Percentiles rank a stretch among this genome's conserved stretches.
These are phyloP conservation scores for Patella pellucida DNA, from an alignment of 2,888 invertebrate genomes.

Conservation along the genomic window DNA sequence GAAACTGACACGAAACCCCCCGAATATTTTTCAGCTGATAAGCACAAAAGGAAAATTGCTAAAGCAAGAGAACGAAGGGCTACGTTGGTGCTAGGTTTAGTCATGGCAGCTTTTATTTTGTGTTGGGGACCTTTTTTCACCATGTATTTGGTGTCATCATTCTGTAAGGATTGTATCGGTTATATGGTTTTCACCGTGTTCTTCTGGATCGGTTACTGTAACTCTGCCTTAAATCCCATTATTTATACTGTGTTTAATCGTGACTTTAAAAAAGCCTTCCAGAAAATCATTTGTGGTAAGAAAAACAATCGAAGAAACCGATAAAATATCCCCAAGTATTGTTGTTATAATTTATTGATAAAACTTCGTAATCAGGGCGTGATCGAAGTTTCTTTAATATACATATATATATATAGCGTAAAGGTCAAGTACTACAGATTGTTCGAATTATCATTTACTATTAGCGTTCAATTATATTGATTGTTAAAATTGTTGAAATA, in stretches of 20 bases:
- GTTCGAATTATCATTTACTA: too few species aligned
- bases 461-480: too few species aligned
- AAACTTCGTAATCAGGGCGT: too few species aligned
- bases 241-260: slow-evolving; percentile 98
- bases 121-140: slow-evolving; percentile 98
- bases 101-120: slow-evolving; percentile 98
- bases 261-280: slow-evolving; percentile 95
- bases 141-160: slow-evolving; percentile 71
- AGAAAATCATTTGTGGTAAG: slow-evolving; percentile 83
- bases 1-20: slow-evolving; percentile 16
- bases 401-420: too few species aligned
- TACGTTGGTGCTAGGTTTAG: slow-evolving; percentile 94
- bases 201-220: slow-evolving; percentile 98
- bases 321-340: too few species aligned
- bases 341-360: too few species aligned
- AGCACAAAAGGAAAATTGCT: slow-evolving; percentile 90
- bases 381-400: too few species aligned
- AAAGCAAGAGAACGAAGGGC: slow-evolving; percentile 96
- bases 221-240: slow-evolving; percentile 91
- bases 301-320: slow-evolving; percentile 19
- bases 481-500: too few species aligned
- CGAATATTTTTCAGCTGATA: slow-evolving; percentile 38
- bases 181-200: slow-evolving; percentile 82
- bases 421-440: too few species aligned
- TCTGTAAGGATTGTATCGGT: slow-evolving; percentile 65